A percentile compares a stretch with the other conserved stretches of the same genome.
phyloP scores from a whole-genome alignment of 2,113 vertebrate genomes.

The Calyptomena viridis region DNA sequence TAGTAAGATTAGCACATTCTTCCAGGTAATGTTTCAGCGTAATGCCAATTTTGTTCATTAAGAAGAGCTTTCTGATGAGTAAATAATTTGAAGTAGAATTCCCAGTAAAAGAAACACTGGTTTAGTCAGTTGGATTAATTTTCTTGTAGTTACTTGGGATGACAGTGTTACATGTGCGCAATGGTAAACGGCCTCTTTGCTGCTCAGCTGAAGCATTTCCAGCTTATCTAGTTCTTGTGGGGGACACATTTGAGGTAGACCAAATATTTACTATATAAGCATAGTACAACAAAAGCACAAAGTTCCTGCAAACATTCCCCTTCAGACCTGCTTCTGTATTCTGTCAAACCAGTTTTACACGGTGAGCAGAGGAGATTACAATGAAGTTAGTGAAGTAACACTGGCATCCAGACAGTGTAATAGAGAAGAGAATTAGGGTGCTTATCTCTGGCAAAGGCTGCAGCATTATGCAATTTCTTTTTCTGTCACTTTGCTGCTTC shows the following conservation, averaged over 20 bases:
- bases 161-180: background rate
- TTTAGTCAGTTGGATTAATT: background rate
- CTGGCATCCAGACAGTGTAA: background rate
- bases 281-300: background rate
- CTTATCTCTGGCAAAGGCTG: background rate
- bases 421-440: background rate
- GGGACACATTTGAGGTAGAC: background rate
- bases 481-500: background rate
- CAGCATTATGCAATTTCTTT: background rate
- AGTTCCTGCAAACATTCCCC: background rate
- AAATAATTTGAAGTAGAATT: background rate
- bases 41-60: background rate
- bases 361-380: background rate
- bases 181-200: background rate
- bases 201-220: background rate
- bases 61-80: background rate
- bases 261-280: background rate
- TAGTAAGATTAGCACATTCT: background rate
- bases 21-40: background rate
- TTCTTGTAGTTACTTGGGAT: background rate
- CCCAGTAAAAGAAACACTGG: background rate
- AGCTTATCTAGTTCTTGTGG: background rate
- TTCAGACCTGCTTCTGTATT: background rate
- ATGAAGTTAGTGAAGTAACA: background rate
- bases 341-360: background rate